These are phyloP conservation scores for Petrocephalus microphthalmus DNA, from an alignment of 2,113 vertebrate species.

Conservation along the genomic window DNA sequence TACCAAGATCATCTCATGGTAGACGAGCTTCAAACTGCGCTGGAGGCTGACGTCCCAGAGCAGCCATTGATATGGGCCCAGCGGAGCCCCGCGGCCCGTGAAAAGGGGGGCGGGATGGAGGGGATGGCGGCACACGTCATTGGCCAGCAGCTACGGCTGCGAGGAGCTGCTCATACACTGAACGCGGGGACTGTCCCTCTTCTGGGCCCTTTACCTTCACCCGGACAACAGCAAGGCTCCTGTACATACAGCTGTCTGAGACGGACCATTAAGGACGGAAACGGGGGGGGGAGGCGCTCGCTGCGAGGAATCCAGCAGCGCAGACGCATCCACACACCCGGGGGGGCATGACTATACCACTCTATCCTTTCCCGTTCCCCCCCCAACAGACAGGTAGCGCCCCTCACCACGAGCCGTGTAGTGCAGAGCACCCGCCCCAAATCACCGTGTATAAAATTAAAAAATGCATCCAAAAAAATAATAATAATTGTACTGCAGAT, in stretches of 20 bases:
- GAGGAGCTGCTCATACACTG: not conserved
- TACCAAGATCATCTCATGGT: not conserved
- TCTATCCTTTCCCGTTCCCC: conserved; percentile 5
- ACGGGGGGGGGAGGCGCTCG: not conserved
- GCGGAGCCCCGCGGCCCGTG: not conserved
- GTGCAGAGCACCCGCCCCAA: conserved; percentile 25
- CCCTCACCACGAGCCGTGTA: conserved; percentile 50
- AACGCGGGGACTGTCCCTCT: not conserved
- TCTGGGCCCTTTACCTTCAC: not conserved
- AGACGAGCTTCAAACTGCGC: not conserved
- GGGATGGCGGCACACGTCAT: too few relatives aligned
- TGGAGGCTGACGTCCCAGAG: not conserved
- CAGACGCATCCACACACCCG: not conserved
- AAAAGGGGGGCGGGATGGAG: too few relatives aligned
- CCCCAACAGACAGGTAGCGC: conserved; percentile 22
- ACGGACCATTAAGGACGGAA: not conserved
- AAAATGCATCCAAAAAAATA: conserved; percentile 26
- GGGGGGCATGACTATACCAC: conserved; percentile 17
- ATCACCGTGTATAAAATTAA: not conserved
- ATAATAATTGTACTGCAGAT: conserved; percentile 41
- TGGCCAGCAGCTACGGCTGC: not conserved
- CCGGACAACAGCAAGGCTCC: not conserved
- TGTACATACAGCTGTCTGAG: not conserved
- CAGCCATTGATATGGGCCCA: not conserved
- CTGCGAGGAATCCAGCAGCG: not conserved